Base-by-base conservation (phyloP, 2,888 invertebrate genomes). In the Steinernema hermaphroditum region DNA sequence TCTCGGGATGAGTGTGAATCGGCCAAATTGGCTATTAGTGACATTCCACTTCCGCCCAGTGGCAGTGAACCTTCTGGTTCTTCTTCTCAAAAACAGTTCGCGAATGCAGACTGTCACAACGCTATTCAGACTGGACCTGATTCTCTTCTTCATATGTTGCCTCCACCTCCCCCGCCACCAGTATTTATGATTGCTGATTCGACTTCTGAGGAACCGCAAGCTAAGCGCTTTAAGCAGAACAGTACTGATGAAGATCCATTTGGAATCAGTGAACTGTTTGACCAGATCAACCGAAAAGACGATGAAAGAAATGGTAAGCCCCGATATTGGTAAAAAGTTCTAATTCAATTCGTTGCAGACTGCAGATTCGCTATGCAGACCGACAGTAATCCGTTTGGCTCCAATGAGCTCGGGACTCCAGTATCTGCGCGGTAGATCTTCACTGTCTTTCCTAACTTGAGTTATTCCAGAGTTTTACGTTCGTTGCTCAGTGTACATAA, bases 1-100 rank as follows among this genome's bases (percentile, higher is more conserved):
- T 4, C 54, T 54, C 54, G 54, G 54, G 54, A 54, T 54, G 54
- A 54, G 54, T 54, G 54, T 54, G 54, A 54, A 54, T 54, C 54
- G 27, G 27, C 19, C 27, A 22, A 22, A 22, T 54, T 27, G 54
- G 27, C 27, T 54, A 54, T 54, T 22, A 22, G 27, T 54, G 24
- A 54, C 22, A 54, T 54, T 54, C 54, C 54, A 19, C 27, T 54
- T 19, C 46, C 46, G 16, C 46, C 46, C 16, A 16, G 16, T 46
- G 9, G 16, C 16, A 16, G 16, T 46, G 9, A 46, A 22, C 54
- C 54, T 2, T 24, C 54, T 22, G 54, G 19, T 22, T 6, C 14
- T 46, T 54, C 24, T 16, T 6, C 24, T 6, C 54, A 27, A 14
- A 24, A 54, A 19, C 46, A 46, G 46, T 46, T 16, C 22, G 46